phyloP scores from a whole-genome alignment of 1,140 invertebrate species.

The Drosophila pectinifera region DNA sequence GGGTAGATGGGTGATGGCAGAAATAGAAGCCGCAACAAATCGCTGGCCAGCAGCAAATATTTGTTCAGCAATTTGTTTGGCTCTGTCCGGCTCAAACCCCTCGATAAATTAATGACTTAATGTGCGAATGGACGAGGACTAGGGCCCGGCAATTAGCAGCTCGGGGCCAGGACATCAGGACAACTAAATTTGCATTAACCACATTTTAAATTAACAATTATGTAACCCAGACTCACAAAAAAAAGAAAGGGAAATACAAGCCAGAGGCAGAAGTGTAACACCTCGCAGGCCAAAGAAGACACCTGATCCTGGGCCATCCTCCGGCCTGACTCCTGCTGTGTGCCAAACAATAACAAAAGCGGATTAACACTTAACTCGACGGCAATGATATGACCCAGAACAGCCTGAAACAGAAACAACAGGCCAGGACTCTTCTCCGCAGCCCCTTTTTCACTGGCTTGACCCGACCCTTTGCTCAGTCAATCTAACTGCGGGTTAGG shows the following conservation, averaged over 20 bases:
- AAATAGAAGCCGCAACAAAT: conserved; percentile 44
- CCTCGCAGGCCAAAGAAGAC: conserved; percentile 45
- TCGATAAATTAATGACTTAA: conserved; percentile 65
- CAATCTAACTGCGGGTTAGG: conserved; percentile 60
- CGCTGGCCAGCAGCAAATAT: conserved; percentile 69
- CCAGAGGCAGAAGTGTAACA: conserved; percentile 52
- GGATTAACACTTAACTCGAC: conserved; percentile 79
- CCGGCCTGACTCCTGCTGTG: conserved; percentile 46
- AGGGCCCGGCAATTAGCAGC: conserved; percentile 31
- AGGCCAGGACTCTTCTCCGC: not conserved
- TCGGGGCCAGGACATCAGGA: conserved; percentile 18
- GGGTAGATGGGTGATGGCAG: not conserved
- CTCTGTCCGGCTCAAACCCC: not conserved
- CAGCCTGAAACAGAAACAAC: conserved; percentile 31
- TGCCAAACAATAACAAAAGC: conserved; percentile 79
- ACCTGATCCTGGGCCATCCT: conserved; percentile 49
- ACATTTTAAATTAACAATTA: conserved; percentile 79
- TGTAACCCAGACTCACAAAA: conserved; percentile 49
- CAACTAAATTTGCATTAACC: conserved; percentile 74
- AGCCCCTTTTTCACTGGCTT: conserved; percentile 18
- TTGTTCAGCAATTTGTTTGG: conserved; percentile 65
- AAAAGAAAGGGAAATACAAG: conserved; percentile 15
- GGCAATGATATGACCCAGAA: conserved; percentile 67
- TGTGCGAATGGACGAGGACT: conserved; percentile 10
- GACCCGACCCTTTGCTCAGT: conserved; percentile 75